A percentile compares a stretch with the other conserved stretches of the same genome.
Conservation (phyloP, 1,140 invertebrate genomes). For the Vollenhovia emeryi region DNA sequence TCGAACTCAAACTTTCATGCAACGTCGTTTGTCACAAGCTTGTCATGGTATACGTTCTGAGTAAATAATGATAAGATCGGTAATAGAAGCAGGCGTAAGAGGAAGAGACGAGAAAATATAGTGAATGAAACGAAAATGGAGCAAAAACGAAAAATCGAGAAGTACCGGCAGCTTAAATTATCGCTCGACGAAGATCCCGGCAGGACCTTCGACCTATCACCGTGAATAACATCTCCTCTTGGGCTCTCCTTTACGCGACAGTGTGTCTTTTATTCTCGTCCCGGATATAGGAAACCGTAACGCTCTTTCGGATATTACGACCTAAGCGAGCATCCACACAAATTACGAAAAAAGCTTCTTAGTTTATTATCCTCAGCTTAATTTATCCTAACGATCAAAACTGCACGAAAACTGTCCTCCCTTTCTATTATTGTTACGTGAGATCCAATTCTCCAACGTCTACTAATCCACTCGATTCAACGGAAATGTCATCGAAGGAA, state of each 20-base stretch:
- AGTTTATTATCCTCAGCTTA: conserved; percentile 40
- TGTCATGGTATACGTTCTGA: not conserved
- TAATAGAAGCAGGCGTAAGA: not conserved
- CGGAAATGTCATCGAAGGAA: not conserved
- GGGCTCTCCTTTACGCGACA: conserved; percentile 6
- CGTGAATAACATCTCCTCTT: conserved; percentile 47
- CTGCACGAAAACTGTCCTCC: conserved; percentile 13
- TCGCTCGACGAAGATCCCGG: conserved; percentile 39
- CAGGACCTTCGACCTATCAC: conserved; percentile 41
- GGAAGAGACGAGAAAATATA: not conserved
- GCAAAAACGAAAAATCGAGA: not conserved
- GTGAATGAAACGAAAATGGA: conserved; percentile 21
- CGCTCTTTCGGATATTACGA: not conserved
- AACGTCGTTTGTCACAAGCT: conserved; percentile 12
- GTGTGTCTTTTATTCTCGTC: conserved; percentile 17
- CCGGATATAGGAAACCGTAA: not conserved
- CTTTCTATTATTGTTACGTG: not conserved
- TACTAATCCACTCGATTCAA: not conserved
- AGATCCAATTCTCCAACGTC: not conserved
- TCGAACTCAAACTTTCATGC: not conserved
- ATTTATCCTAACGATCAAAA: not conserved
- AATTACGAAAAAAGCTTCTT: conserved; percentile 54
- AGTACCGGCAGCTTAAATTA: conserved; percentile 38
- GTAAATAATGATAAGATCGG: conserved; percentile 3
- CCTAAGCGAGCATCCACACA: not conserved